A percentile compares a stretch with the other conserved stretches of the same genome.
Evolutionary conservation across 1,140 invertebrate genomes (phyloP).

Genomic region (Drosophila lowei): DNA sequence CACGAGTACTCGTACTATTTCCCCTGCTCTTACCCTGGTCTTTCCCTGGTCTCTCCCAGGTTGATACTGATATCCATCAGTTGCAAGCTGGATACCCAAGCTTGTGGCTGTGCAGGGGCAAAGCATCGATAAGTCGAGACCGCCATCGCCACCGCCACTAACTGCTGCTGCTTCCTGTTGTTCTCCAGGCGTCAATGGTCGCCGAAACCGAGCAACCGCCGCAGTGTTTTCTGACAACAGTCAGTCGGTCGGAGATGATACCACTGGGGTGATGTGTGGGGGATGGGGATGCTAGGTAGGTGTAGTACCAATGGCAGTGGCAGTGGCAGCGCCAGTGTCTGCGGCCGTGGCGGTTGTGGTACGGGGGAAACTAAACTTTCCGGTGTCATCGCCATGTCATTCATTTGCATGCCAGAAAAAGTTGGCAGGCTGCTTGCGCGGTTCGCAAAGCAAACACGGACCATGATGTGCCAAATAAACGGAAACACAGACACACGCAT

Average conservation of each 20-base stretch:
- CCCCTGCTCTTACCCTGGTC: too few relatives aligned
- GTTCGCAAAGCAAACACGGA: slow-evolving; percentile 8
- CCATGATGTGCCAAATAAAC: slow-evolving; percentile 45
- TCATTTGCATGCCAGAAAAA: slow-evolving; percentile 65
- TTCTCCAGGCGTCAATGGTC: too few relatives aligned
- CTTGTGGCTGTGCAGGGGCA: neutral
- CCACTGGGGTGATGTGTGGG: too few relatives aligned
- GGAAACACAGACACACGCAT: slow-evolving; percentile 18
- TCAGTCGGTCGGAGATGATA: too few relatives aligned
- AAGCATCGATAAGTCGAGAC: neutral
- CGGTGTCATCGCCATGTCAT: slow-evolving; percentile 61
- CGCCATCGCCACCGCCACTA: too few relatives aligned
- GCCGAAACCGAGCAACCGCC: too few relatives aligned
- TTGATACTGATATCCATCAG: too few relatives aligned
- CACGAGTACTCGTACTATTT: neutral
- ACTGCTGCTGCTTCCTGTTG: too few relatives aligned
- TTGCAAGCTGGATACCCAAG: neutral
- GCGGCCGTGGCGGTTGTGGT: neutral
- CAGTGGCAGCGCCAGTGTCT: neutral
- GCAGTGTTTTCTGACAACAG: too few relatives aligned
- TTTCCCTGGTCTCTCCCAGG: too few relatives aligned
- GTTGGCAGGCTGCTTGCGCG: slow-evolving; percentile 26
- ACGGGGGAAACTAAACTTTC: slow-evolving; percentile 31
- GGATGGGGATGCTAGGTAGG: too few relatives aligned
- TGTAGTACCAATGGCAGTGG: slow-evolving; percentile 4